A percentile compares a stretch with the other conserved stretches of the same genome.
phyloP scores from a whole-genome alignment of 2,113 vertebrate genomes.

The Podarcis muralis region DNA sequence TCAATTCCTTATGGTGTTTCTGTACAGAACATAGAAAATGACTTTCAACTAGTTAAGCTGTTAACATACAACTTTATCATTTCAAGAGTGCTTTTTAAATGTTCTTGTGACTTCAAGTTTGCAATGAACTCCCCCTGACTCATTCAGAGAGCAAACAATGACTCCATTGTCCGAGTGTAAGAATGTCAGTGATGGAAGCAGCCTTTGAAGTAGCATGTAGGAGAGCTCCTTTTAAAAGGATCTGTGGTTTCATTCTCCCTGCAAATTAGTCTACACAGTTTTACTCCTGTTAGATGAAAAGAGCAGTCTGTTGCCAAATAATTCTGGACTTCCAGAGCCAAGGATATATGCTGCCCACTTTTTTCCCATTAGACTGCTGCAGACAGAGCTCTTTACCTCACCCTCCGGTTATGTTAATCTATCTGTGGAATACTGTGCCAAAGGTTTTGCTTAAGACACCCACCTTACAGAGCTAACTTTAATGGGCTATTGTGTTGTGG shows the following conservation, averaged over 20 bases:
- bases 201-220: conserved; percentile 46
- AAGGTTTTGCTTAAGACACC: conserved; percentile 33
- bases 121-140: not conserved
- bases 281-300: not conserved
- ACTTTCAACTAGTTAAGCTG: not conserved
- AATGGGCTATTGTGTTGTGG: conserved; percentile 43
- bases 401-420: conserved; percentile 27
- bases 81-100: conserved; percentile 26
- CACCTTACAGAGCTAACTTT: conserved; percentile 47
- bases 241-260: conserved; percentile 46
- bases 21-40: not conserved
- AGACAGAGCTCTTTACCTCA: conserved; percentile 56
- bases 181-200: conserved; percentile 14
- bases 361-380: conserved; percentile 51
- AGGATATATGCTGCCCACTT: conserved; percentile 59
- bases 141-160: conserved; percentile 22
- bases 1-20: not conserved
- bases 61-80: not conserved
- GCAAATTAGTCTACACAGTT: conserved; percentile 44
- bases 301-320: conserved; percentile 24
- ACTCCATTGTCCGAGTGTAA: conserved; percentile 30
- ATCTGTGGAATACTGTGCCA: conserved; percentile 12
- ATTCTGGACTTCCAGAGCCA: conserved; percentile 39
- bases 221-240: conserved; percentile 35
- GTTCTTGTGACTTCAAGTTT: not conserved